phyloP scores from a whole-genome alignment of 1,140 invertebrate species.

The Drosophila cardini region DNA sequence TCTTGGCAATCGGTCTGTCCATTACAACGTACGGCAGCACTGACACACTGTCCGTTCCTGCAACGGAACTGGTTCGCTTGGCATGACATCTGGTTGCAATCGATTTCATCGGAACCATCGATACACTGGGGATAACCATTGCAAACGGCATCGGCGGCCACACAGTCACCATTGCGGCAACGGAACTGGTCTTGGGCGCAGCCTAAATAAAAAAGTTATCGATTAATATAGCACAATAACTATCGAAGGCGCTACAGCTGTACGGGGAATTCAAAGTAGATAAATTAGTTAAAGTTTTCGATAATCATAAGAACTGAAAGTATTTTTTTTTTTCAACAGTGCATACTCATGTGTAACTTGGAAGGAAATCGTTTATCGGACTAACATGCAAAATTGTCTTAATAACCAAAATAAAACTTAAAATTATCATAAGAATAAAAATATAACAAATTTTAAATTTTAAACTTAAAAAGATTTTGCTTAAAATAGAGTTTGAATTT shows the following conservation, averaged over 20 bases:
- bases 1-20: slow-evolving; percentile 89
- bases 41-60: slow-evolving; percentile 86
- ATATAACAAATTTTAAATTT: background rate
- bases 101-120: slow-evolving; percentile 91
- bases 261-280: slow-evolving; percentile 13
- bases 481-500: background rate
- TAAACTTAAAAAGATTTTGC: background rate
- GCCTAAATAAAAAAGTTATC: slow-evolving; percentile 58
- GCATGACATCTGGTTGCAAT: slow-evolving; percentile 84
- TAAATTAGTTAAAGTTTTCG: background rate
- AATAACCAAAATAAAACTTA: slow-evolving; percentile 1
- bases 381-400: slow-evolving; percentile 35
- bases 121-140: slow-evolving; percentile 89
- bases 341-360: slow-evolving; percentile 51
- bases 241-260: slow-evolving; percentile 6
- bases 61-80: slow-evolving; percentile 85
- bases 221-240: slow-evolving; percentile 7
- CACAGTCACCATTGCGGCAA: slow-evolving; percentile 89
- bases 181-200: slow-evolving; percentile 85
- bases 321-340: slow-evolving; percentile 20
- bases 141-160: slow-evolving; percentile 88
- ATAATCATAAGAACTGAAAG: background rate
- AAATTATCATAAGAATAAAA: background rate
- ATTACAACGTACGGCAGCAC: slow-evolving; percentile 87
- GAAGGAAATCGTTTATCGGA: background rate